Evolutionary conservation across 2,888 invertebrate species (phyloP), one percentile per base, ranked within the genome.

Genomic region (Desoria tigrina): DNA sequence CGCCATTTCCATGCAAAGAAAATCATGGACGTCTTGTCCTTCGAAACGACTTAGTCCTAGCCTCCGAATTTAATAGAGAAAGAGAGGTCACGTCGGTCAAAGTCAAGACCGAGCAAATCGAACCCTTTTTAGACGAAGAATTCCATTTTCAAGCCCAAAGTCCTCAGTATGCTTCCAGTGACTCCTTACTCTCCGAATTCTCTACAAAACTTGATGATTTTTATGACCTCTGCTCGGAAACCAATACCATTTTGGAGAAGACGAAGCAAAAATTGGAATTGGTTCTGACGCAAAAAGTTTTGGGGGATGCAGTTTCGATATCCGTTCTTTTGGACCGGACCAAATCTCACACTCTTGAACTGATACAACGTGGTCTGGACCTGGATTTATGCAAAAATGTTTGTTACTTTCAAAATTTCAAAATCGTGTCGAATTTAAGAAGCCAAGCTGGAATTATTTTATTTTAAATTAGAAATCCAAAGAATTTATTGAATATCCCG

Each of bases 11-110:
- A 3, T 64, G 66, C 54, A 60, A 62, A 26, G 39, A 49, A 24
- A 50, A 62, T 26, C 71, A 71, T 37, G 66, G 61, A 24, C 32
- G 66, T 61, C 63, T 71, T 27, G 66, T 71, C 24, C 53, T 51
- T 42, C 53, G 60, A 23, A 63, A 66, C 50, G 68, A 71, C 59
- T 42, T 68, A 49, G 58, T 63, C 45, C 24, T 55, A 32, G 57
- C 39, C 6, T 11, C 27, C 32, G 49, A 62, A 11, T 49, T 11
- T 39, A 11, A 39, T 39, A n/a, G n/a, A n/a, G n/a, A n/a, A n/a
- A n/a, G n/a, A n/a, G n/a, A n/a, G n/a, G n/a, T n/a, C n/a, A n/a
- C n/a, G n/a, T n/a, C n/a, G n/a, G n/a, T n/a, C n/a, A n/a, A n/a
- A n/a, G n/a, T 53, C 54, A 59, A 37, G 23, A 49, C n/a, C 55